Evolutionary conservation across 2,797 vertebrate species (phyloP), one percentile per base, ranked within the genome.

Genomic region (Peromyscus nudipes): DNA sequence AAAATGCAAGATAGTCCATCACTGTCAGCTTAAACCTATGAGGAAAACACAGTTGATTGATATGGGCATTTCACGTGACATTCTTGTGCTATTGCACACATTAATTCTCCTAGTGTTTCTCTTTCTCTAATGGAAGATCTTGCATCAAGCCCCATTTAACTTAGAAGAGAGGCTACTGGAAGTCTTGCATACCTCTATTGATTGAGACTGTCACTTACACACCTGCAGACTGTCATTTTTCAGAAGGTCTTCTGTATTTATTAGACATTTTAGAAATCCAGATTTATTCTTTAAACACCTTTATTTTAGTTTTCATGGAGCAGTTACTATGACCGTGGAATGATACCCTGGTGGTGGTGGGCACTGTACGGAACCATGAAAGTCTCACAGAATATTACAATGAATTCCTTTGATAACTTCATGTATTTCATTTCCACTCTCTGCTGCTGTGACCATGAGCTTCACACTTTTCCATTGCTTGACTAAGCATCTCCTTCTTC

Each of bases 101-200:
- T 27, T 80, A 80, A 83, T 87, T 92, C 2, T 21, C 13, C 12
- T 17, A 94, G n/a, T 23, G 86, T 46, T 83, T 83, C 40, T 89
- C 23, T 62, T 7, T 71, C 29, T 57, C 88, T 12, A 83, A 65
- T 79, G 34, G 11, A 73, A 76, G 37, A 2, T 12, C 12, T 88
- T 67, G 43, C 37, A 69, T 75, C 85, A 91, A 71, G 55, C 37
- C 52, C 57, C 23, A 29, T 0, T 40, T 65, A 31, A 69, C 4
- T 10, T 8, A 23, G 10, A 37, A 55, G 2, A 31, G 57, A 40
- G 31, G 17, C 77, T 10, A 1, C 34, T n/a, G 43, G 1, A 77
- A 87, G 19, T 69, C 12, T 55, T 75, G n/a, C 55, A 57, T 57
- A 57, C 55, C 55, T 19, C 14, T 57, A 57, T 57, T 57, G 55